phyloP scores from a whole-genome alignment of 2,113 vertebrate species.

The Mesoclemmys tuberculata region DNA sequence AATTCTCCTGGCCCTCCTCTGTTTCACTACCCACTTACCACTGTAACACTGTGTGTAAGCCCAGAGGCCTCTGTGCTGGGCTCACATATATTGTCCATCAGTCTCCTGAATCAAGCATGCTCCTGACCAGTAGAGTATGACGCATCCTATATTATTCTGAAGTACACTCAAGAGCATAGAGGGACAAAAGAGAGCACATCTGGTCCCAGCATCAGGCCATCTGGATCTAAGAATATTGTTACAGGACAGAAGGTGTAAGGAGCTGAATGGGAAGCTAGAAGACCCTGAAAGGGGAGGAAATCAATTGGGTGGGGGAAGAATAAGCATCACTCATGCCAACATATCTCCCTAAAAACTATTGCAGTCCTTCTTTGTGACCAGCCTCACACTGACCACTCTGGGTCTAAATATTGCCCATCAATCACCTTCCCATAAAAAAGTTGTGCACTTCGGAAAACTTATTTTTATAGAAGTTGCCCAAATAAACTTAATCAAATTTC shows the following conservation, averaged over 20 bases:
- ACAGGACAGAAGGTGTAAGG: rapidly evolving
- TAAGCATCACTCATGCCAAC: not conserved
- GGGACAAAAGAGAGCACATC: not conserved
- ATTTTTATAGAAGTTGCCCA: not conserved
- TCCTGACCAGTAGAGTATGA: not conserved
- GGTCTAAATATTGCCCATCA: not conserved
- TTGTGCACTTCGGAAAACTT: not conserved
- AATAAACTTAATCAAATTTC: no score
- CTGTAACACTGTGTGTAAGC: not conserved
- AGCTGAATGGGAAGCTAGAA: not conserved
- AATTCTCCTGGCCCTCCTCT: not conserved
- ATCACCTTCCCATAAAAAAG: not conserved
- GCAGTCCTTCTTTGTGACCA: not conserved
- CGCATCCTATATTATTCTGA: not conserved
- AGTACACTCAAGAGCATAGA: rapidly evolving
- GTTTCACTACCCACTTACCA: not conserved
- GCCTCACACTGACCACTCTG: not conserved
- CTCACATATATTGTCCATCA: not conserved
- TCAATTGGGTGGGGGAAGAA: not conserved
- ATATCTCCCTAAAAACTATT: not conserved
- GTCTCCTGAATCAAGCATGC: not conserved
- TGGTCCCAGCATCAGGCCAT: not conserved
- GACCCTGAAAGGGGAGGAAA: not conserved
- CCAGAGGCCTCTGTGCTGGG: not conserved
- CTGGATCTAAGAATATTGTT: not conserved